phyloP scores from a whole-genome alignment of 1,140 invertebrate genomes.

The Sinonovacula constricta region DNA sequence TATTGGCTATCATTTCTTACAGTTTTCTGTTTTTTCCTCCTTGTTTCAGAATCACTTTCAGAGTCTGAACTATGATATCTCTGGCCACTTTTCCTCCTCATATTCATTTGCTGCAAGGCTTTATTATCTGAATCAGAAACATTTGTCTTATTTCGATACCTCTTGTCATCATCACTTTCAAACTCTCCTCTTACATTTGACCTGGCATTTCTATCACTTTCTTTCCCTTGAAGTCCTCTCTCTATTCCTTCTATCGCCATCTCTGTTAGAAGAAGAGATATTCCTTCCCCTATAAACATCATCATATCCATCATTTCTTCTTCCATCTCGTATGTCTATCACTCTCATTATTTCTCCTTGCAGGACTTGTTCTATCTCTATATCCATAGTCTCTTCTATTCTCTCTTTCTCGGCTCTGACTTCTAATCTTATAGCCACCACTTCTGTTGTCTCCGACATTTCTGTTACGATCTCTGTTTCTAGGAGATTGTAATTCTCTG shows the following conservation, averaged over 20 bases:
- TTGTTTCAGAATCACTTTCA: background rate
- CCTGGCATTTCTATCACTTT: background rate
- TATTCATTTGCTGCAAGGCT: background rate
- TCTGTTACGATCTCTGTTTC: no score
- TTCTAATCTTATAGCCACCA: background rate
- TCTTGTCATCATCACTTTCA: background rate
- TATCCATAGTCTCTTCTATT: background rate
- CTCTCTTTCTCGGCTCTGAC: background rate
- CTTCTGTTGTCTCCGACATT: no score
- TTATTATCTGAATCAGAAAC: no score
- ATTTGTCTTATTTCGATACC: conserved; percentile 9
- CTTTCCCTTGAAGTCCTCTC: background rate
- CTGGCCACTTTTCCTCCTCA: background rate
- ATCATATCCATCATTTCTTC: background rate
- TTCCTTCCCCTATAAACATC: background rate
- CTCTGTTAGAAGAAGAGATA: background rate
- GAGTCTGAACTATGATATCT: background rate
- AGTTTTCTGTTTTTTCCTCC: background rate
- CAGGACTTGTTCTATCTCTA: background rate
- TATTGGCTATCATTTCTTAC: background rate
- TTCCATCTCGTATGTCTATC: conserved; percentile 6
- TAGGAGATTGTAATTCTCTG: no score
- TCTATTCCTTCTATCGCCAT: background rate
- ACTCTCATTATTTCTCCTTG: background rate
- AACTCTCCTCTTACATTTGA: background rate